Base-by-base conservation (phyloP, 1,140 invertebrate species). In the Conus betulinus region DNA sequence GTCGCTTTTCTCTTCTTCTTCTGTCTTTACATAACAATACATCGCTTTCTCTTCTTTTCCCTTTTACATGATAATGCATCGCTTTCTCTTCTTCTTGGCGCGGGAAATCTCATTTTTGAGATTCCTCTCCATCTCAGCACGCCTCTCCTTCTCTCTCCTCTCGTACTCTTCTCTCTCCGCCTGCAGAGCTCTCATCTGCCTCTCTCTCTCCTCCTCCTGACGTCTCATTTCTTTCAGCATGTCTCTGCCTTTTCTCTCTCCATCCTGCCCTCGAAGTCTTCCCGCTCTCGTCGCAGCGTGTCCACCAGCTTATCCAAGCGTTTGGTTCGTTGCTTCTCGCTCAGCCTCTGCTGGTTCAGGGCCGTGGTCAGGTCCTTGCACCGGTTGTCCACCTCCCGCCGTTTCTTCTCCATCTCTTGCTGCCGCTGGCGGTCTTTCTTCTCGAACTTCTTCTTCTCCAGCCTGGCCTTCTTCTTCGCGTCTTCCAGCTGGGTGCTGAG, bases 391-490 rank as follows among this genome's bases (percentile, higher is more conserved):
- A 84, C 10, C 82, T 84, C 52, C 11, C 17, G 23, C 53, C 23
- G 53, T 17, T 23, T 84, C 15, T 53, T 7, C 0, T 15, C 52
- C 52, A 84, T 84, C 17, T 17, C 53, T 25, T 84, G 7, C 57
- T 84, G 53, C 27, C 82, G 20, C 17, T 85, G 60, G 8, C 13
- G 15, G 52, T 85, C 84, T 25, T 39, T 63, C 6, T 23, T n/a
- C 60, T 85, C 57, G 27, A 85, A 85, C 27, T 85, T 60, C 53
- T 71, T 17, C 57, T 71, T 85, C n/a, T 85, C 84, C n/a, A 20
- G 17, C 6, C 6, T n/a, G 2, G 20, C 63, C 27, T 11, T 17
- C 15, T 71, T 27, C 25, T 85, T 60, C 10, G 27, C 84, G 6
- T 85, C 27, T 7, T 15, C 63, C 55, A 67, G 57, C 25, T 85